Base-by-base conservation (phyloP, 2,113 vertebrate genomes). In the Chrysemys picta region DNA sequence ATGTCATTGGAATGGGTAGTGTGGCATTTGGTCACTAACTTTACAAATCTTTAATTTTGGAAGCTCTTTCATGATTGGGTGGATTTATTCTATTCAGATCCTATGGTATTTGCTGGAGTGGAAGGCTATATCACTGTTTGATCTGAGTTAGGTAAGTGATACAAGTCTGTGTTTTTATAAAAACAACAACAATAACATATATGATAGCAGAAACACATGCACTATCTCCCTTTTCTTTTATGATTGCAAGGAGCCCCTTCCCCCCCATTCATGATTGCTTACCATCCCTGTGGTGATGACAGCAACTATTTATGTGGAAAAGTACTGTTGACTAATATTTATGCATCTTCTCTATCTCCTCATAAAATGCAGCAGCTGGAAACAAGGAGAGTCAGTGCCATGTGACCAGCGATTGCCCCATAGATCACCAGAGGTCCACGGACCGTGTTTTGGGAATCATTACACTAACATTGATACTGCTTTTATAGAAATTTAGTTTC, bases 291-390 rank as follows among this genome's bases (percentile, higher is more conserved):
- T 85, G 47, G 14, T 31, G 85, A 83, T 80, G 82, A 83, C 2
- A 83, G 80, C 45, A 90, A 12, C 47, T 80, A 22, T 5, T 78
- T 80, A 24, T 31, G 31, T 90, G 6, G 76, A 90, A 88, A 80
- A 50, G 10, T 86, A 49, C 8, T 89, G 21, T 62, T 89, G 78
- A 89, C 81, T 89, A 91, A 80, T 92, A 91, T 80, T 92, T 82
- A 56, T 79, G 4, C 85, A 53, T 84, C 86, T 91, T 87, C 45
- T 1, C 50, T 88, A 9, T 52, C 80, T 90, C 65, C 90, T 9
- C 19, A 8, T 72, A 78, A 85, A 24, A 54, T 85, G 5, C 81
- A 90, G 35, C 50, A 90, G 31, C 29, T 89, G 62, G 24, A 93
- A 90, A 59, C 17, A 85, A 85, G 19, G 47, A n/a, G 2, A 85